These are phyloP conservation scores for Zenarchopterus dispar DNA, from an alignment of 2,797 vertebrate genomes.

Conservation along the genomic window DNA sequence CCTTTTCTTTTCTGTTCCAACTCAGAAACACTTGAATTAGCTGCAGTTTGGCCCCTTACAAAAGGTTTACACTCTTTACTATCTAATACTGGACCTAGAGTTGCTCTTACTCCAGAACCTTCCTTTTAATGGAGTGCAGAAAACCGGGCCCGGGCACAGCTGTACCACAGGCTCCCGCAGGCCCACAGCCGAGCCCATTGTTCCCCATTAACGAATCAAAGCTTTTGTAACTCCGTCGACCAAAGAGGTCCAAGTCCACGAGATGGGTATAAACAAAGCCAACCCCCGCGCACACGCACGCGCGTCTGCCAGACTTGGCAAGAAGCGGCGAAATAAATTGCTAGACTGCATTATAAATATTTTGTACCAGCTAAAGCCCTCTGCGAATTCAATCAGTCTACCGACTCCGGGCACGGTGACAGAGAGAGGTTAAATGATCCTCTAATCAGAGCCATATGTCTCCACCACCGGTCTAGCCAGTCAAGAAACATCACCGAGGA, in stretches of 20 bases:
- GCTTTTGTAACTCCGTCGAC: conserved; percentile 43
- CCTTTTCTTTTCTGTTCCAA: no score
- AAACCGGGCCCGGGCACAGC: not conserved
- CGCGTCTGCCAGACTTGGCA: conserved; percentile 61
- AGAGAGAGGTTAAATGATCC: conserved; percentile 74
- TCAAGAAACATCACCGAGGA: conserved; percentile 63
- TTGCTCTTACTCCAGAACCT: not conserved
- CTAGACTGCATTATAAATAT: conserved; percentile 77
- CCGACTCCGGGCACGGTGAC: conserved; percentile 76
- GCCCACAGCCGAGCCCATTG: conserved; percentile 1
- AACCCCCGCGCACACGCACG: conserved; percentile 14
- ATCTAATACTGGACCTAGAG: no score
- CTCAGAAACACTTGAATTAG: no score
- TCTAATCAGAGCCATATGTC: conserved; percentile 84
- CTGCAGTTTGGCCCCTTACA: no score
- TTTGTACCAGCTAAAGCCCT: conserved; percentile 73
- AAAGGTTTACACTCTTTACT: no score
- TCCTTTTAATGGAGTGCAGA: no score
- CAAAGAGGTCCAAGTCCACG: conserved; percentile 46
- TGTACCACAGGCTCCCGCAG: not conserved
- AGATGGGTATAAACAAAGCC: conserved; percentile 47
- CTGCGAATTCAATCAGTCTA: conserved; percentile 82
- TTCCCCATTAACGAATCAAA: conserved; percentile 45
- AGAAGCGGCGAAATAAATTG: conserved; percentile 72
- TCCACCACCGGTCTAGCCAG: conserved; percentile 68